Evolutionary conservation across 1,140 invertebrate species (phyloP).

Genomic region (Aphaenogaster rudis): DNA sequence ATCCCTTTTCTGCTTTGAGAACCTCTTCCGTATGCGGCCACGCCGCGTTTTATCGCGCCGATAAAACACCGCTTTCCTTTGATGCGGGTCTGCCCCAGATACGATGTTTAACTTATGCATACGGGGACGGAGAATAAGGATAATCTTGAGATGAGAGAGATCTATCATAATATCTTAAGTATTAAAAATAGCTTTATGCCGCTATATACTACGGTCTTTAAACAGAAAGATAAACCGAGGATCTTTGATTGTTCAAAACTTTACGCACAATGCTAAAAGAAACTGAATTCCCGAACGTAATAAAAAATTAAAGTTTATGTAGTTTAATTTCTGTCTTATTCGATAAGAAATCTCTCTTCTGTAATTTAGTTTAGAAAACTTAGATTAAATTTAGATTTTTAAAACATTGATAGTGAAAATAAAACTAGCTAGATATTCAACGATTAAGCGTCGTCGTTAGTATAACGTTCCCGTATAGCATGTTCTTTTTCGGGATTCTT

Average conservation of each 20-base stretch:
- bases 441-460: background rate
- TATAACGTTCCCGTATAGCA: background rate
- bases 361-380: background rate
- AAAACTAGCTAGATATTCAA: background rate
- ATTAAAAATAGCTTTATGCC: constrained; percentile 27
- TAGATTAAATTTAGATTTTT: background rate
- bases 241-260: background rate
- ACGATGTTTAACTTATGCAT: constrained; percentile 44
- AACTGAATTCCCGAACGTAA: background rate
- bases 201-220: constrained; percentile 6
- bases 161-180: constrained; percentile 39
- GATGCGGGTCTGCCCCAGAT: constrained; percentile 5
- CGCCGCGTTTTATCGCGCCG: constrained; percentile 56
- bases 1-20: constrained; percentile 54
- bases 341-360: background rate
- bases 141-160: constrained; percentile 25
- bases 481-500: background rate
- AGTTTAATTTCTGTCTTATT: background rate
- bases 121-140: background rate
- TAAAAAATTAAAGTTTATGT: constrained; percentile 2
- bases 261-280: background rate
- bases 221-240: background rate
- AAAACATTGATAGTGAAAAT: background rate
- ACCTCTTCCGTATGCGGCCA: constrained; percentile 36
- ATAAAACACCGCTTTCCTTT: constrained; percentile 37